Percentiles rank a stretch among this genome's conserved stretches.
Evolutionary conservation across 2,888 invertebrate genomes (phyloP).

Genomic region (Zaprionus bogoriensis): DNA sequence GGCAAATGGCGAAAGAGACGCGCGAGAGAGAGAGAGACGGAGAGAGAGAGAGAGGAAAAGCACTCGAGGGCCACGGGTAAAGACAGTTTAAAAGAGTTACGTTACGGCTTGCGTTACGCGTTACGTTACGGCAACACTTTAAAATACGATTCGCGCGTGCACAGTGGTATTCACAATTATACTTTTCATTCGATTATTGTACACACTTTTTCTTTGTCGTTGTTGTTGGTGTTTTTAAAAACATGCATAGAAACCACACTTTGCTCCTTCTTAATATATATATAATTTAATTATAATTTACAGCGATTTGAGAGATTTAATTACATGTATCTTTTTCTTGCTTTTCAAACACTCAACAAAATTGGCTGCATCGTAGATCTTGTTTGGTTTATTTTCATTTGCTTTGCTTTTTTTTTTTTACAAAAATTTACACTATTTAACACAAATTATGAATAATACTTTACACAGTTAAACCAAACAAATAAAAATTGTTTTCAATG

Average conservation of each 20-base stretch:
- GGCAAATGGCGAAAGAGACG: slow-evolving; percentile 14
- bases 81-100: slow-evolving; percentile 39
- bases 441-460: slow-evolving; percentile 70
- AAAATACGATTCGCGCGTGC: slow-evolving; percentile 22
- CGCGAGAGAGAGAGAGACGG: not conserved
- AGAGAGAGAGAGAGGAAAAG: not conserved
- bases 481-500: slow-evolving; percentile 43
- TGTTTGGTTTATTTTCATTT: slow-evolving; percentile 32
- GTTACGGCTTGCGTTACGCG: slow-evolving; percentile 14
- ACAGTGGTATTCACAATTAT: slow-evolving; percentile 22
- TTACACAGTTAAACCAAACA: slow-evolving; percentile 60
- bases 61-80: slow-evolving; percentile 21
- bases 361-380: slow-evolving; percentile 23
- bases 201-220: slow-evolving; percentile 15
- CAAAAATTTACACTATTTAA: slow-evolving; percentile 71
- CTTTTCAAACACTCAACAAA: slow-evolving; percentile 41
- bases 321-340: slow-evolving; percentile 30
- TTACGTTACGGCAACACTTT: slow-evolving; percentile 24
- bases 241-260: slow-evolving; percentile 56
- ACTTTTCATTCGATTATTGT: slow-evolving; percentile 4
- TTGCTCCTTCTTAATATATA: slow-evolving; percentile 52
- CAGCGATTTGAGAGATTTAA: slow-evolving; percentile 44
- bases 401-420: slow-evolving; percentile 51
- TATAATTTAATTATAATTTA: slow-evolving; percentile 51
- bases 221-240: slow-evolving; percentile 30